Percentiles rank a stretch among this genome's conserved stretches.
Conservation (phyloP, 2,888 invertebrate genomes). For the Sacculina carcini region DNA sequence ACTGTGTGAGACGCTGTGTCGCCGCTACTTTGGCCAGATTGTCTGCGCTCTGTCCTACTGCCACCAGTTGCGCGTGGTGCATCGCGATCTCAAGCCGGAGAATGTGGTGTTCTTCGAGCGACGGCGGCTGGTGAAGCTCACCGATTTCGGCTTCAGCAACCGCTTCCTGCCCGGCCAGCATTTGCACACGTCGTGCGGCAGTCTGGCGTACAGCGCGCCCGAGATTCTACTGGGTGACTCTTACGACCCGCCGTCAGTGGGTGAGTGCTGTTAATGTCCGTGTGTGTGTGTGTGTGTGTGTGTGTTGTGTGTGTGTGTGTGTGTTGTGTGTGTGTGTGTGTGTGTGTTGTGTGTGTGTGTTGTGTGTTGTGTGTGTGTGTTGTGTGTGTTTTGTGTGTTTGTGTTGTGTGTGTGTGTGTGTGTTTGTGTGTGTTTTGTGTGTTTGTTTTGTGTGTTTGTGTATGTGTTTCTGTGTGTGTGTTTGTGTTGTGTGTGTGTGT, state of each 20-base stretch:
- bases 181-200: constrained; percentile 91
- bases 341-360: no score
- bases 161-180: constrained; percentile 32
- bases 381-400: no score
- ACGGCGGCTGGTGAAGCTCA: constrained; percentile 82
- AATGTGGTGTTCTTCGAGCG: constrained; percentile 99
- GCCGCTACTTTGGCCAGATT: constrained; percentile 79
- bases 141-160: constrained; percentile 96
- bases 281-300: not conserved
- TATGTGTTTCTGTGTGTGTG: no score
- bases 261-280: constrained; percentile 25
- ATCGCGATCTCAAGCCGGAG: constrained; percentile 91
- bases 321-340: not conserved
- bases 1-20: constrained; percentile 43
- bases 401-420: no score
- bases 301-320: not conserved
- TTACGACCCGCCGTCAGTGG: constrained; percentile 94
- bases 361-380: no score
- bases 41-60: constrained; percentile 91
- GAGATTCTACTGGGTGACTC: constrained; percentile 95
- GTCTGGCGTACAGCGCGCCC: constrained; percentile 93
- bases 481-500: no score
- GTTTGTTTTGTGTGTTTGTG: no score
- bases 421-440: no score
- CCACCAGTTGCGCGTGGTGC: constrained; percentile 66